phyloP scores from a whole-genome alignment of 1,140 invertebrate genomes.

The Lepidurus apus region DNA sequence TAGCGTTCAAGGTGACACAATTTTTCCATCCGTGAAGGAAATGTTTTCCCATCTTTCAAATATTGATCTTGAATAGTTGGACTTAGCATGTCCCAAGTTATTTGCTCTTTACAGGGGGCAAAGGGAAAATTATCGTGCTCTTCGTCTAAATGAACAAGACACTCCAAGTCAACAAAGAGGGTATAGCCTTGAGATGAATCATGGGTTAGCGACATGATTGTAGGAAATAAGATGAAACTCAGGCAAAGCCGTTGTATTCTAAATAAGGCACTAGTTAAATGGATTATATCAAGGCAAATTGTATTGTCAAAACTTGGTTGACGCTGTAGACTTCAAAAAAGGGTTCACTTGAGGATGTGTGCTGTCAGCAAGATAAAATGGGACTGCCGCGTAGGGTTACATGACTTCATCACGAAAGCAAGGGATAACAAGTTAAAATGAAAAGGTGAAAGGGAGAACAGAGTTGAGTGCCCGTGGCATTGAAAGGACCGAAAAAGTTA shows the following conservation, averaged over 20 bases:
- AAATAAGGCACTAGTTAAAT: background rate
- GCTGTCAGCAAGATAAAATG: background rate
- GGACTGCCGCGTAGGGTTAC: background rate
- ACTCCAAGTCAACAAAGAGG: no score
- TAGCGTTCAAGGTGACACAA: no score
- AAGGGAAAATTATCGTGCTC: no score
- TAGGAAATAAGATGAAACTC: background rate
- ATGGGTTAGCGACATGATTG: no score
- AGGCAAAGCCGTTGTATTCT: background rate
- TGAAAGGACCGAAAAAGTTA: background rate
- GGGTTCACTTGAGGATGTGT: conserved; percentile 4
- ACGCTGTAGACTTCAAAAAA: background rate
- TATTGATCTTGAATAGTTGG: no score
- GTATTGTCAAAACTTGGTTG: conserved; percentile 6
- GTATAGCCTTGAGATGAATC: no score
- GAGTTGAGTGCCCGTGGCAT: background rate
- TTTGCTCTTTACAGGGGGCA: no score
- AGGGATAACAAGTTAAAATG: background rate
- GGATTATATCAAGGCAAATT: background rate
- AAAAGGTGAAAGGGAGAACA: background rate
- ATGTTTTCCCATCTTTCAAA: no score
- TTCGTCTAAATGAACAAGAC: no score
- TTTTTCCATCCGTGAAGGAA: no score
- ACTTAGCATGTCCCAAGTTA: no score
- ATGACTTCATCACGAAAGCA: background rate